Evolutionary conservation across 2,888 invertebrate genomes (phyloP).

Genomic region (Drosophila colorata): DNA sequence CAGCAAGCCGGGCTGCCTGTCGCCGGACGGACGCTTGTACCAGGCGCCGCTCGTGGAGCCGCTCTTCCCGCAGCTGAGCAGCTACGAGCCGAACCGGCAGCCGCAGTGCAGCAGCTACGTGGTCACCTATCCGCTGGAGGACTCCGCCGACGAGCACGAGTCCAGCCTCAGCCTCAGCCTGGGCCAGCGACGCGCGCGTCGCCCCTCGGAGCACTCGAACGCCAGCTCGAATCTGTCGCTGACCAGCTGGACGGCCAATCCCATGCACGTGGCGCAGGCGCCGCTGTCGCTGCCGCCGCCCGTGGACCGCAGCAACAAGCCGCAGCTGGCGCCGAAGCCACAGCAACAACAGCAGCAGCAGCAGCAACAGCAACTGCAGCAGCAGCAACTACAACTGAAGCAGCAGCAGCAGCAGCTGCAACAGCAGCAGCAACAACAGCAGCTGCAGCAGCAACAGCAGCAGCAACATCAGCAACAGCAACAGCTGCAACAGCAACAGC

Average conservation of each 20-base stretch:
- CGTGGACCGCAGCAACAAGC: slow-evolving; percentile 57
- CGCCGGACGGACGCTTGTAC: slow-evolving; percentile 83
- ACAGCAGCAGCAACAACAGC: slow-evolving; percentile 51
- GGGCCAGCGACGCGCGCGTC: slow-evolving; percentile 35
- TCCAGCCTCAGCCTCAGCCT: neutral
- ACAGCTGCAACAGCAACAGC: neutral
- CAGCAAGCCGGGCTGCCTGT: slow-evolving; percentile 69
- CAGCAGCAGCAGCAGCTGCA: neutral
- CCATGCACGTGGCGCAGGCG: slow-evolving; percentile 50
- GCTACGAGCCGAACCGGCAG: slow-evolving; percentile 75
- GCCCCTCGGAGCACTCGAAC: slow-evolving; percentile 75
- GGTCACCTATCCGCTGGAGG: slow-evolving; percentile 79
- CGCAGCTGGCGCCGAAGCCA: slow-evolving; percentile 56
- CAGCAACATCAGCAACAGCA: slow-evolving; percentile 7
- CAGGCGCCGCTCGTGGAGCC: slow-evolving; percentile 84
- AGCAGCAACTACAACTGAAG: slow-evolving; percentile 2
- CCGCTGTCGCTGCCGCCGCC: slow-evolving; percentile 38
- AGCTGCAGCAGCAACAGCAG: slow-evolving; percentile 4
- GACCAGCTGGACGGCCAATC: slow-evolving; percentile 80
- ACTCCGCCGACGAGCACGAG: slow-evolving; percentile 73
- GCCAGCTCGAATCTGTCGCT: slow-evolving; percentile 67
- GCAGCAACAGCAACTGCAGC: neutral
- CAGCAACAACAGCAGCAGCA: slow-evolving; percentile 13
- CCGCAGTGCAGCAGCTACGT: slow-evolving; percentile 78
- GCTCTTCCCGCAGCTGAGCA: slow-evolving; percentile 80